Percentiles rank a stretch among this genome's conserved stretches.
These are phyloP conservation scores for Troglohyphantes excavatus DNA, from an alignment of 2,888 invertebrate genomes.

Conservation along the genomic window DNA sequence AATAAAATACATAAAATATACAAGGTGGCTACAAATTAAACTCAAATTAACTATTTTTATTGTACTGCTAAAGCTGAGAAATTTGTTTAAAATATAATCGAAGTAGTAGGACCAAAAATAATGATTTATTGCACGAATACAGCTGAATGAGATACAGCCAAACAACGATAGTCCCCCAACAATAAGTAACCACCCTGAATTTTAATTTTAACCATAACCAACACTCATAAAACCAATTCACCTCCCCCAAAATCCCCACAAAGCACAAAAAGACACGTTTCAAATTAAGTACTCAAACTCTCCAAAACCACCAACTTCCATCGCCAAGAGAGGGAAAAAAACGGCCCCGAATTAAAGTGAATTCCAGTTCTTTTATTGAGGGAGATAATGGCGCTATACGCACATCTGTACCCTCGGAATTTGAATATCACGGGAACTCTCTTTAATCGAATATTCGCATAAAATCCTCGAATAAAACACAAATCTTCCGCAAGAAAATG, in stretches of 20 bases:
- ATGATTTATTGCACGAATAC: too few relatives aligned
- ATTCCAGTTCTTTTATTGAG: conserved; percentile 23
- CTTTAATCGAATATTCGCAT: conserved; percentile 60
- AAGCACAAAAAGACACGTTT: background rate
- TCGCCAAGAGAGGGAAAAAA: background rate
- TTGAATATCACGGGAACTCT: conserved; percentile 49
- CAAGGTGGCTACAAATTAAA: too few relatives aligned
- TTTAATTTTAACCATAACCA: too few relatives aligned
- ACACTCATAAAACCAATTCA: background rate
- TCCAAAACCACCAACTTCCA: background rate
- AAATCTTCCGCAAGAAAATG: conserved; percentile 52
- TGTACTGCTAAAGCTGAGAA: too few relatives aligned
- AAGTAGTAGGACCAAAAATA: too few relatives aligned
- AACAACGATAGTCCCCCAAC: too few relatives aligned
- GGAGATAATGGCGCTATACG: conserved; percentile 53
- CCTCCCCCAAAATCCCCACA: background rate
- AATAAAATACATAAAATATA: too few relatives aligned
- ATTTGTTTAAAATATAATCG: too few relatives aligned
- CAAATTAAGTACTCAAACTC: background rate
- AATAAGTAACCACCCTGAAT: too few relatives aligned
- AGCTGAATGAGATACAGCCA: too few relatives aligned
- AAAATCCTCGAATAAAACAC: conserved; percentile 37
- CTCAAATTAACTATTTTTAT: too few relatives aligned
- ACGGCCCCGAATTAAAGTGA: conserved; percentile 12
- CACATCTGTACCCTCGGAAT: conserved; percentile 59